Base-by-base conservation (phyloP, 1,140 invertebrate genomes). In the Cyphomyrmex costatus region DNA sequence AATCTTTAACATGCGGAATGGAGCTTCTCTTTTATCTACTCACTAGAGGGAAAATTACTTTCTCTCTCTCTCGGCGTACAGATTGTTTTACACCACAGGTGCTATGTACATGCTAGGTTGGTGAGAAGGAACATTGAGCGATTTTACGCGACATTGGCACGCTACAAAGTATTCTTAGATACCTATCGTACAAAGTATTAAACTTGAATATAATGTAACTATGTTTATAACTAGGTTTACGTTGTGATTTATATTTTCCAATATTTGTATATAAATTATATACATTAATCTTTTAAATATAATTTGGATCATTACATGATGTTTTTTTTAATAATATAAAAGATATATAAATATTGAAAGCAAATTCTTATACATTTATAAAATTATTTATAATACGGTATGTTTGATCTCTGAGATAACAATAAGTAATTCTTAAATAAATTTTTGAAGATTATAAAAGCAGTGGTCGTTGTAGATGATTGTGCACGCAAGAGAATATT, bases 141-240 rank as follows among this genome's bases (percentile, higher is more conserved):
- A 79, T 79, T 79, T 79, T 33, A 24, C 77, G 61, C 76, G 19
- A 66, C 61, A 79, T 51, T 58, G 21, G 21, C 46, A 36, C 56
- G 58, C 42, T 56, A 63, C 0, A 3, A 56, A 53, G 19, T 36
- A 24, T 24, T 21, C n/a, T 4, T n/a, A 51, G 46, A 30, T 79
- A 46, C 14, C 36, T 24, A 21, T 33, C 42, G 5, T 27, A 33
- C 21, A 51, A 74, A 74, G n/a, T 42, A 3, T 42, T 42, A 2
- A 63, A 65, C 24, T 63, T n/a, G 6, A 36, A 27, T 77, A n/a
- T n/a, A n/a, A n/a, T n/a, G n/a, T n/a, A n/a, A n/a, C n/a, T n/a
- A n/a, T n/a, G 61, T 77, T 77, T 33, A 65, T 51, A 49, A 33
- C 14, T 76, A 33, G 16, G 12, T 65, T 4, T 30, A 12, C 33